A percentile compares a stretch with the other conserved stretches of the same genome.
Evolutionary conservation across 2,113 vertebrate genomes (phyloP).

Genomic region (Lasiurus borealis): DNA sequence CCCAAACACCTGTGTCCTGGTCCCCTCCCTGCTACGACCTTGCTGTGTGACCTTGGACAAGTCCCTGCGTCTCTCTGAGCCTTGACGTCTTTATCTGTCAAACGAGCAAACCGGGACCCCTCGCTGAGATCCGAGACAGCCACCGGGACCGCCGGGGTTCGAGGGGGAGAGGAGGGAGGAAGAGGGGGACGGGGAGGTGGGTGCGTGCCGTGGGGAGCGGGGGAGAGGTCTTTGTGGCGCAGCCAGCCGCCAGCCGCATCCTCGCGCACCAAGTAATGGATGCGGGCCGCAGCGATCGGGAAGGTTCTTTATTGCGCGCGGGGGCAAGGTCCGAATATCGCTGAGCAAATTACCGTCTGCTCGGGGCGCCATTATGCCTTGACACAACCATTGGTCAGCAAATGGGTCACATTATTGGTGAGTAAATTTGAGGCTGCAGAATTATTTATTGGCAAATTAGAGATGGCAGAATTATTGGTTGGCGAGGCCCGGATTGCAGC

Average conservation of each 20-base stretch:
- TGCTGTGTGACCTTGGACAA: background rate
- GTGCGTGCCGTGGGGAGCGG: background rate
- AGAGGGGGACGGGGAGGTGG: background rate
- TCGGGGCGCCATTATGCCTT: constrained; percentile 86
- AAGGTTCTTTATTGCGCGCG: constrained; percentile 84
- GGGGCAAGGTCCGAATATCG: constrained; percentile 84
- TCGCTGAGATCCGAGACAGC: background rate
- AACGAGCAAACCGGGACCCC: background rate
- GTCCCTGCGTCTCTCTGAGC: background rate
- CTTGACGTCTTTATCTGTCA: background rate
- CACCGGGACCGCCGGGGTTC: background rate
- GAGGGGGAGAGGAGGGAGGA: too few relatives aligned
- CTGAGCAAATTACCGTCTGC: constrained; percentile 88
- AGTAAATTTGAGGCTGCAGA: constrained; percentile 89
- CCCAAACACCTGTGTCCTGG: background rate
- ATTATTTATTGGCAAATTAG: constrained; percentile 92
- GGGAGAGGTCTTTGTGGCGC: background rate
- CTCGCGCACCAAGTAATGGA: constrained; percentile 71
- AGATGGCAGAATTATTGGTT: constrained; percentile 91
- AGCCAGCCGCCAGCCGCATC: background rate
- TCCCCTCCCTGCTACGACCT: background rate
- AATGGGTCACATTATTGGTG: constrained; percentile 89
- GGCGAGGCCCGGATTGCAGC: constrained; percentile 86
- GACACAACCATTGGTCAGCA: constrained; percentile 89
- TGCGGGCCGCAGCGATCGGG: constrained; percentile 79